Conservation (phyloP, 2,113 vertebrate genomes). For the Oplegnathus fasciatus region DNA sequence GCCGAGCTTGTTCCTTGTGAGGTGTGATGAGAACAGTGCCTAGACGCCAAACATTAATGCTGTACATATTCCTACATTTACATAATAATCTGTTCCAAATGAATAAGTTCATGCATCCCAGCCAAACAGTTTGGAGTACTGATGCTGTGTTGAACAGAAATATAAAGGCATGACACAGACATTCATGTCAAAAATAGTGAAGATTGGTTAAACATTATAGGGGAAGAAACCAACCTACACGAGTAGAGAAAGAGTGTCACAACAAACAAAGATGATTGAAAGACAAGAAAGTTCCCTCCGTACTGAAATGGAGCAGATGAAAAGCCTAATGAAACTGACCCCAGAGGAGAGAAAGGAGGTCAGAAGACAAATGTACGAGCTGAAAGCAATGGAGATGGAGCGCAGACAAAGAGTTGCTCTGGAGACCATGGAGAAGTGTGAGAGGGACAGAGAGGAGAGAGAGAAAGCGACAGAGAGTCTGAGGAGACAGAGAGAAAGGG, state of each 20-base stretch:
- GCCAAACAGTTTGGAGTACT: not conserved
- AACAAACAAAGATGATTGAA: not conserved
- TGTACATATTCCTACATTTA: slow-evolving; percentile 10
- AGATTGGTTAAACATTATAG: not conserved
- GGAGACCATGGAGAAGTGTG: not conserved
- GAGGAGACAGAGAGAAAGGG: not conserved
- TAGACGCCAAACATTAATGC: not conserved
- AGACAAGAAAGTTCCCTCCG: not conserved
- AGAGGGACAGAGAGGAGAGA: not conserved
- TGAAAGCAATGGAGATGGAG: not conserved
- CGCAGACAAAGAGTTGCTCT: not conserved
- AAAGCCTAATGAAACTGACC: not conserved
- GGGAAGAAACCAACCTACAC: not conserved
- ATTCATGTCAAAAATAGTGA: not conserved
- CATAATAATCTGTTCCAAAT: slow-evolving; percentile 14
- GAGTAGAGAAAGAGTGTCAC: not conserved
- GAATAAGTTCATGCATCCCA: not conserved
- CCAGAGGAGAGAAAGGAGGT: not conserved
- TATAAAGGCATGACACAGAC: not conserved
- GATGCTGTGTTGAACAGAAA: not conserved
- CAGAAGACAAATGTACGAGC: not conserved
- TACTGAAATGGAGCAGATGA: not conserved
- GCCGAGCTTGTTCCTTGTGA: slow-evolving; percentile 14
- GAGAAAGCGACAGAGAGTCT: not conserved
- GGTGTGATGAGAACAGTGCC: slow-evolving; percentile 1